Evolutionary conservation across 2,113 vertebrate species (phyloP).

Genomic region (Puntigrus tetrazona): DNA sequence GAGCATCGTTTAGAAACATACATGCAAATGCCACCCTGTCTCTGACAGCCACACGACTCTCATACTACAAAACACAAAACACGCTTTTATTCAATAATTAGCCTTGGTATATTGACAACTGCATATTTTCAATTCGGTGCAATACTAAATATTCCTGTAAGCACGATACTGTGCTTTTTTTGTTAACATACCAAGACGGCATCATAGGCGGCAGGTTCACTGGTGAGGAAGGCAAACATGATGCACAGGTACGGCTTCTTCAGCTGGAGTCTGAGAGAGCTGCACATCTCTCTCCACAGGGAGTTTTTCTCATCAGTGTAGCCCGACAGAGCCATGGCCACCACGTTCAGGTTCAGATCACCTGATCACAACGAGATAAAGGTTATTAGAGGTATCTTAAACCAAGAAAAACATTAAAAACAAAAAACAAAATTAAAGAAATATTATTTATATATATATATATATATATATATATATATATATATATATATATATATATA

Average conservation of each 20-base stretch:
- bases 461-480: too few relatives aligned
- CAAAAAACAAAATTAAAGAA: too few relatives aligned
- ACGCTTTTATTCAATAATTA: slow-evolving; percentile 17
- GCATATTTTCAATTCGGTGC: background rate
- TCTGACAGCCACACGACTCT: slow-evolving; percentile 90
- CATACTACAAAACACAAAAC: slow-evolving; percentile 77
- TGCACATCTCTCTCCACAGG: slow-evolving; percentile 99
- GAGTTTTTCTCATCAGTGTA: slow-evolving; percentile 97
- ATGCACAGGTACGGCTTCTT: slow-evolving; percentile 94
- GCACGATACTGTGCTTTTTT: background rate
- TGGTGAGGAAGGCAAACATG: slow-evolving; percentile 99
- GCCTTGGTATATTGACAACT: background rate
- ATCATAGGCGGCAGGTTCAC: slow-evolving; percentile 90
- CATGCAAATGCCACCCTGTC: slow-evolving; percentile 97
- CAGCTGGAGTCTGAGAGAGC: slow-evolving; percentile 88
- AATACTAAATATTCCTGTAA: background rate
- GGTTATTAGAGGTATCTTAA: too few relatives aligned
- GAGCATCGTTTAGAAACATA: slow-evolving; percentile 91
- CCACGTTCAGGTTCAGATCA: slow-evolving; percentile 97
- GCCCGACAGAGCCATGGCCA: slow-evolving; percentile 97
- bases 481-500: too few relatives aligned
- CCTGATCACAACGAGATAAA: slow-evolving; percentile 70
- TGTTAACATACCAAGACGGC: slow-evolving; percentile 86
- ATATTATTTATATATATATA: too few relatives aligned
- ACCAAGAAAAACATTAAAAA: too few relatives aligned